A percentile compares a stretch with the other conserved stretches of the same genome.
Conservation (phyloP, 2,888 invertebrate genomes). For the Mellilla xanthometata region DNA sequence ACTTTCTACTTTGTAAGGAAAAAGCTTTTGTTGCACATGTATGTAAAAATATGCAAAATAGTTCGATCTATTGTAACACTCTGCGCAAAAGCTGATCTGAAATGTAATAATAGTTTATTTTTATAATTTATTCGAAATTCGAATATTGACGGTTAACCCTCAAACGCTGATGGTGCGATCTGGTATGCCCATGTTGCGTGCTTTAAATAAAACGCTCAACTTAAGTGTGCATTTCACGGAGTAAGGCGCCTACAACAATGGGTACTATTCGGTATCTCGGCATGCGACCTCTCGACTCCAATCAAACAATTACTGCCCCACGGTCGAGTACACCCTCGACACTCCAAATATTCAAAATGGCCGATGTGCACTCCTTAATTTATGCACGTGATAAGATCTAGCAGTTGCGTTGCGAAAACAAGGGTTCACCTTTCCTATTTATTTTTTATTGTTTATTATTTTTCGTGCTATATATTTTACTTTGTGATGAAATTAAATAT, state of each 20-base stretch:
- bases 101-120: slow-evolving; percentile 13
- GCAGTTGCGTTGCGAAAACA: slow-evolving; percentile 14
- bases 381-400: slow-evolving; percentile 65
- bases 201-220: slow-evolving; percentile 62
- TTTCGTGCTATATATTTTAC: slow-evolving; percentile 10
- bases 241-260: slow-evolving; percentile 61
- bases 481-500: not conserved
- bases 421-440: no score
- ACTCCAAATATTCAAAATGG: slow-evolving; percentile 78
- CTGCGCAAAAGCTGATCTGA: not conserved
- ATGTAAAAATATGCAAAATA: slow-evolving; percentile 25
- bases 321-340: slow-evolving; percentile 71
- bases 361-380: slow-evolving; percentile 58
- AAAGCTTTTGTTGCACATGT: slow-evolving; percentile 37
- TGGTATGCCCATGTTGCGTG: slow-evolving; percentile 51
- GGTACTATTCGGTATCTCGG: slow-evolving; percentile 67
- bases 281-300: slow-evolving; percentile 79
- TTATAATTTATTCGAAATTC: slow-evolving; percentile 11
- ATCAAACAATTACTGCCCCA: slow-evolving; percentile 82
- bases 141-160: slow-evolving; percentile 66
- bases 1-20: slow-evolving; percentile 35
- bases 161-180: slow-evolving; percentile 67
- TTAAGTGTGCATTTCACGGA: slow-evolving; percentile 44
- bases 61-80: not conserved
- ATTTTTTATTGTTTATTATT: no score